These are phyloP conservation scores for Drepana arcuata DNA, from an alignment of 1,140 invertebrate species.

Conservation along the genomic window DNA sequence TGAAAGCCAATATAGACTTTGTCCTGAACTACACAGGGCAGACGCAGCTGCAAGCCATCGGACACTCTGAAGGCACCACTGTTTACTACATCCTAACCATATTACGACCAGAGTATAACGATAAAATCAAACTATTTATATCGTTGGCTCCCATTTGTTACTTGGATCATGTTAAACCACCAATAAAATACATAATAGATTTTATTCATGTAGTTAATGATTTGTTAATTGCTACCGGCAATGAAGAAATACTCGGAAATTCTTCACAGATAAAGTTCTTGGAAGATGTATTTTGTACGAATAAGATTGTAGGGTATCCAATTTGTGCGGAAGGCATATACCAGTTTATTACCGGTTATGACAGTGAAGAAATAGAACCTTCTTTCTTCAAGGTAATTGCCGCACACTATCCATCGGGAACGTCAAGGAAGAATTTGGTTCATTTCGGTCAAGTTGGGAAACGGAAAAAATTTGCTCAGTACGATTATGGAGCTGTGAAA, in stretches of 20 bases:
- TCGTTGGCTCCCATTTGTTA: slow-evolving; percentile 15
- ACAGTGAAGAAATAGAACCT: slow-evolving; percentile 14
- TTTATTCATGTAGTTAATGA: too few relatives aligned
- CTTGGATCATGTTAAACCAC: too few relatives aligned
- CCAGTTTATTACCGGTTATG: slow-evolving; percentile 9
- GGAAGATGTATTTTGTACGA: not conserved
- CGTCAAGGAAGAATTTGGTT: slow-evolving; percentile 76
- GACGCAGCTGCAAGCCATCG: slow-evolving; percentile 63
- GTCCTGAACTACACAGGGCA: slow-evolving; percentile 76
- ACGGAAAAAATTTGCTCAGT: slow-evolving; percentile 46
- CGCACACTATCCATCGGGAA: slow-evolving; percentile 15
- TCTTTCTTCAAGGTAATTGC: slow-evolving; percentile 6
- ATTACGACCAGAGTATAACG: slow-evolving; percentile 29
- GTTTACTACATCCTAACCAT: slow-evolving; percentile 40
- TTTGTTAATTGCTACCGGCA: too few relatives aligned
- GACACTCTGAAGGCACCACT: slow-evolving; percentile 63
- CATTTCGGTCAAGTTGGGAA: slow-evolving; percentile 73
- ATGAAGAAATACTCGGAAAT: slow-evolving; percentile 1
- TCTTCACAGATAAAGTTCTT: not conserved
- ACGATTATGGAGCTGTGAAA: slow-evolving; percentile 60
- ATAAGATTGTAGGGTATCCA: slow-evolving; percentile 1
- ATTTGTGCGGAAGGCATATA: slow-evolving; percentile 11
- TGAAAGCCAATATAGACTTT: slow-evolving; percentile 38
- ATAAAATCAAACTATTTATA: slow-evolving; percentile 19
- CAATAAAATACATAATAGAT: too few relatives aligned